Percentiles rank a stretch among this genome's conserved stretches.
Evolutionary conservation across 2,797 vertebrate species (phyloP).

Genomic region (Saxicola maurus): DNA sequence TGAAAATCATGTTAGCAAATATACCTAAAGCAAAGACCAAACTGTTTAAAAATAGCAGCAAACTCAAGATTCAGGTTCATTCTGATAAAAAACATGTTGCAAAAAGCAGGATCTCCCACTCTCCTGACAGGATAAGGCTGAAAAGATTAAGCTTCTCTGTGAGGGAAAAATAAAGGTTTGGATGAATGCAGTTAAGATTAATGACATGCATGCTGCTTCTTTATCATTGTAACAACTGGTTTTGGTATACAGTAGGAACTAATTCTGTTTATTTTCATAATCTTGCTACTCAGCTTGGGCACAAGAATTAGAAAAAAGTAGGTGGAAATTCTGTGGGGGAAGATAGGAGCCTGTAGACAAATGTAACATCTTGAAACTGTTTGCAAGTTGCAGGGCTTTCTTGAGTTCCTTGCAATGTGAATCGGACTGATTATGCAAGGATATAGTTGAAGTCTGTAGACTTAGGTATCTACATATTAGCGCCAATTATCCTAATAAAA

Average conservation of each 20-base stretch:
- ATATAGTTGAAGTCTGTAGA: not conserved
- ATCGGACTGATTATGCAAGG: not conserved
- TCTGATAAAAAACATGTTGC: not conserved
- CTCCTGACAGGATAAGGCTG: not conserved
- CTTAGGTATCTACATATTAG: not conserved
- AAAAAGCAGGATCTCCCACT: not conserved
- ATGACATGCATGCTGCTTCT: not conserved
- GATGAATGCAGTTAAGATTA: not conserved
- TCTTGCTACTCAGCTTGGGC: not conserved
- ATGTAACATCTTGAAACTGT: not conserved
- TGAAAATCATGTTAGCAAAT: not conserved
- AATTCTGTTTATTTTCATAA: not conserved
- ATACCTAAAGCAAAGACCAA: not conserved
- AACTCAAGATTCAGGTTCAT: not conserved
- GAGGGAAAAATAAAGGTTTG: not conserved
- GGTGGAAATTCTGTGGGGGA: not conserved
- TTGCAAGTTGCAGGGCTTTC: not conserved
- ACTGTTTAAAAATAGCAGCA: not conserved
- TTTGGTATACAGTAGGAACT: not conserved
- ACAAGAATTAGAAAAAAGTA: not conserved
- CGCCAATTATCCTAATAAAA: not conserved
- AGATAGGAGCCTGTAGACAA: fast-evolving
- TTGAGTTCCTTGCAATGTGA: not conserved
- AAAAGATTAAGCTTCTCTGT: not conserved
- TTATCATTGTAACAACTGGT: not conserved